phyloP scores from a whole-genome alignment of 2,888 invertebrate species.

The Acleris holmiana region DNA sequence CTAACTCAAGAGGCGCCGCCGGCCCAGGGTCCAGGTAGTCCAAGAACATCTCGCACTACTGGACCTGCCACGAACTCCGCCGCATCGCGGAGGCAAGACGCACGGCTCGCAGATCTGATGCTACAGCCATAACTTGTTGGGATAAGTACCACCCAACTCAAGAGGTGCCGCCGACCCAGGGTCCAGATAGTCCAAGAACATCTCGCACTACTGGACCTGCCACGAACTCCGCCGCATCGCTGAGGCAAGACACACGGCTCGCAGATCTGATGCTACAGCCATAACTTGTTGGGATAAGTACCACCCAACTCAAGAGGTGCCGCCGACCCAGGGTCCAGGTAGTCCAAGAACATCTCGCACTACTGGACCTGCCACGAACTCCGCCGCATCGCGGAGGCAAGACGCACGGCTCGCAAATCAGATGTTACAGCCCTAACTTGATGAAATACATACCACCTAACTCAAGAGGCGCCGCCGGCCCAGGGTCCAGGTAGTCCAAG shows the following conservation, averaged over 20 bases:
- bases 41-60: conserved; percentile 74
- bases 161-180: conserved; percentile 47
- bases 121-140: conserved; percentile 55
- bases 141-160: conserved; percentile 42
- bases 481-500: conserved; percentile 67
- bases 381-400: conserved; percentile 71
- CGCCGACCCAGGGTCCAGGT: conserved; percentile 60
- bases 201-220: conserved; percentile 75
- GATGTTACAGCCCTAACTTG: conserved; percentile 58
- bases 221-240: conserved; percentile 72
- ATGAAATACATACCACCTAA: conserved; percentile 43
- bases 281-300: conserved; percentile 38
- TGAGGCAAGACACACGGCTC: conserved; percentile 74
- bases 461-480: conserved; percentile 36
- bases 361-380: conserved; percentile 73
- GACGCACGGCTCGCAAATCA: conserved; percentile 78
- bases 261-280: conserved; percentile 71
- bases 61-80: conserved; percentile 72
- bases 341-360: conserved; percentile 73
- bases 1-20: conserved; percentile 18
- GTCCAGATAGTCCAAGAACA: conserved; percentile 69
- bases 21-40: conserved; percentile 66
- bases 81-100: conserved; percentile 72
- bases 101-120: conserved; percentile 75
- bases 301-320: conserved; percentile 34